Conservation (phyloP, 2,888 invertebrate species). For the Caenorhabditis wallacei region DNA sequence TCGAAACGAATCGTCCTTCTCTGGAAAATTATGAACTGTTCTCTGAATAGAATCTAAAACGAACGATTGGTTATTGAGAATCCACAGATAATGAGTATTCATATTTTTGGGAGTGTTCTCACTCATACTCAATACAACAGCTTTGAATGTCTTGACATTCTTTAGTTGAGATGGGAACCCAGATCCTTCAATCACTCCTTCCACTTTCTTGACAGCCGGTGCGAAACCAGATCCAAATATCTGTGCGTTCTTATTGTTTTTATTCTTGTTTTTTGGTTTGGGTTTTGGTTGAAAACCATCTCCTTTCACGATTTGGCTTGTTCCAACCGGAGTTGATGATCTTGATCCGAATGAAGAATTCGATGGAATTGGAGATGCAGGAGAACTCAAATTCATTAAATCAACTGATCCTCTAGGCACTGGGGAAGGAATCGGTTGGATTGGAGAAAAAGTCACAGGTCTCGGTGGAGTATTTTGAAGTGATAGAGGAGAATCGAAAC, state of each 20-base stretch:
- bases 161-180: conserved; percentile 13
- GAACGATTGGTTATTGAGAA: conserved; percentile 21
- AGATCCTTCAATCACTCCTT: conserved; percentile 1
- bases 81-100: conserved; percentile 33
- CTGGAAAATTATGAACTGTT: background rate
- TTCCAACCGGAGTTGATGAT: background rate
- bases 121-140: conserved; percentile 12
- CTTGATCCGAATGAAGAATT: background rate
- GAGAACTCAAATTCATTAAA: background rate
- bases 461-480: background rate
- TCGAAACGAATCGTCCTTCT: conserved; percentile 16
- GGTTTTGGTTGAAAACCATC: conserved; percentile 8
- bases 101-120: background rate
- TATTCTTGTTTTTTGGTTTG: background rate
- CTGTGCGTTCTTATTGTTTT: background rate
- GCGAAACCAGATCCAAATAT: too few species aligned
- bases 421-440: background rate
- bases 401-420: too few species aligned
- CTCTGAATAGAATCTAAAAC: background rate
- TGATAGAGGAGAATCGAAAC: too few species aligned
- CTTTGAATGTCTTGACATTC: too few species aligned
- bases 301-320: background rate
- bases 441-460: background rate
- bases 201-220: too few species aligned
- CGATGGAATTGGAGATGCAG: background rate